A percentile compares a stretch with the other conserved stretches of the same genome.
These are phyloP conservation scores for Entomobrya multifasciata DNA, from an alignment of 2,888 invertebrate species.

Conservation along the genomic window DNA sequence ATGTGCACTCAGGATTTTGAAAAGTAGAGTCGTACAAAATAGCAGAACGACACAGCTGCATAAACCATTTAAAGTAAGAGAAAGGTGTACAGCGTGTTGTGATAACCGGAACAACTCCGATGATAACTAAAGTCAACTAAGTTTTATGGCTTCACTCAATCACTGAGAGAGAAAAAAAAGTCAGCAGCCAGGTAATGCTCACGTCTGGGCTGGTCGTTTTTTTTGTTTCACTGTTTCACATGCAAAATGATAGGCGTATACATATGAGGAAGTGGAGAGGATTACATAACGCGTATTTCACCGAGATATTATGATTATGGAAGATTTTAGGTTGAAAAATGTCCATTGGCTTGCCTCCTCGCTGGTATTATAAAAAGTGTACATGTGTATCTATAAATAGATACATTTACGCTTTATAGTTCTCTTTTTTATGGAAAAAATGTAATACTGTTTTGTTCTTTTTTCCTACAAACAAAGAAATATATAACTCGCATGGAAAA, in stretches of 20 bases:
- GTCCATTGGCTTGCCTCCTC: conserved; percentile 51
- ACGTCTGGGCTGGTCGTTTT: conserved; percentile 9
- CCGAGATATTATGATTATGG: conserved; percentile 48
- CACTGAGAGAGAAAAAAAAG: conserved; percentile 28
- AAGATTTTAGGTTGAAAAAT: conserved; percentile 60
- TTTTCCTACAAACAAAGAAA: not conserved
- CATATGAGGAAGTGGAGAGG: conserved; percentile 45
- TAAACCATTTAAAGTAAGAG: not conserved
- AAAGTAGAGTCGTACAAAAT: conserved; percentile 28
- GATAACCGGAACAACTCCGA: conserved; percentile 65
- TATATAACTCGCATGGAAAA: too few relatives aligned
- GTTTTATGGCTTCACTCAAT: conserved; percentile 71
- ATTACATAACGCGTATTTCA: conserved; percentile 52
- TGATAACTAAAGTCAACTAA: conserved; percentile 71
- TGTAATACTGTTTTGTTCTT: not conserved
- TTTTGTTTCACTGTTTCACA: too few relatives aligned
- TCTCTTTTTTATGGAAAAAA: not conserved
- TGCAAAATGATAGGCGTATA: conserved; percentile 16
- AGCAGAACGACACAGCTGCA: conserved; percentile 21
- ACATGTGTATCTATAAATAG: not conserved
- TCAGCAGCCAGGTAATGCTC: conserved; percentile 55
- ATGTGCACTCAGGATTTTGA: conserved; percentile 12
- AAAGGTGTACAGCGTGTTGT: conserved; percentile 54
- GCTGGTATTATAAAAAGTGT: not conserved
- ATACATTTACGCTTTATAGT: not conserved